phyloP scores from a whole-genome alignment of 1,140 invertebrate species.

The Lucilia cuprina region DNA sequence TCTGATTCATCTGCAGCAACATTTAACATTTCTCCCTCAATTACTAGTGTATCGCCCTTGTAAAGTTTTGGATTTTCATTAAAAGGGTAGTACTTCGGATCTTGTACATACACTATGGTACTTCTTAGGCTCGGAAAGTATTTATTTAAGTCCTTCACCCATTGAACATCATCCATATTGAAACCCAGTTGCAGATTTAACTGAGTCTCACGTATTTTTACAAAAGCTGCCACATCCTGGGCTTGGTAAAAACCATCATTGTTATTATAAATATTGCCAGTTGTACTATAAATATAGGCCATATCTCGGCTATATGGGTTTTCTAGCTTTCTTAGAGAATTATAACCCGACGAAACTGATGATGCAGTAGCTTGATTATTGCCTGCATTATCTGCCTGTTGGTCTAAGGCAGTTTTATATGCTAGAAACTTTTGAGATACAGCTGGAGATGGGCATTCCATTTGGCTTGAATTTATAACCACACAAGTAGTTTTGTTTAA shows the following conservation, averaged over 20 bases:
- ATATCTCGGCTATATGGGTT: slow-evolving; percentile 36
- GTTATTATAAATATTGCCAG: slow-evolving; percentile 22
- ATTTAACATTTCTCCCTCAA: slow-evolving; percentile 92
- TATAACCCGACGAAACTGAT: background rate
- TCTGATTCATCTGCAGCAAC: slow-evolving; percentile 91
- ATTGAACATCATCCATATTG: slow-evolving; percentile 93
- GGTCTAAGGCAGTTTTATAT: slow-evolving; percentile 37
- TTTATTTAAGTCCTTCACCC: slow-evolving; percentile 86
- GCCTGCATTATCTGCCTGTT: slow-evolving; percentile 9
- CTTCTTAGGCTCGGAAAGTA: slow-evolving; percentile 81
- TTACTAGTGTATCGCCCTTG: slow-evolving; percentile 93
- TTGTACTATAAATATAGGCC: slow-evolving; percentile 45
- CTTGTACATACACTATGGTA: slow-evolving; percentile 86
- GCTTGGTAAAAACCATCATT: slow-evolving; percentile 24
- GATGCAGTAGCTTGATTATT: background rate
- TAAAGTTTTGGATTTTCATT: slow-evolving; percentile 85
- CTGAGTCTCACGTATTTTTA: slow-evolving; percentile 66
- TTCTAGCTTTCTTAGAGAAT: background rate
- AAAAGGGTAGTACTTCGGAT: slow-evolving; percentile 91
- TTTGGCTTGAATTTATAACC: slow-evolving; percentile 86
- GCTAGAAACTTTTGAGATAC: slow-evolving; percentile 69
- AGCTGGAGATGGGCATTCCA: slow-evolving; percentile 94
- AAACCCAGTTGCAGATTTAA: slow-evolving; percentile 83
- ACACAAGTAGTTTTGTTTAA: slow-evolving; percentile 84
- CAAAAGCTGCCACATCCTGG: slow-evolving; percentile 48